phyloP scores from a whole-genome alignment of 1,140 invertebrate genomes.

The Sipha flava region DNA sequence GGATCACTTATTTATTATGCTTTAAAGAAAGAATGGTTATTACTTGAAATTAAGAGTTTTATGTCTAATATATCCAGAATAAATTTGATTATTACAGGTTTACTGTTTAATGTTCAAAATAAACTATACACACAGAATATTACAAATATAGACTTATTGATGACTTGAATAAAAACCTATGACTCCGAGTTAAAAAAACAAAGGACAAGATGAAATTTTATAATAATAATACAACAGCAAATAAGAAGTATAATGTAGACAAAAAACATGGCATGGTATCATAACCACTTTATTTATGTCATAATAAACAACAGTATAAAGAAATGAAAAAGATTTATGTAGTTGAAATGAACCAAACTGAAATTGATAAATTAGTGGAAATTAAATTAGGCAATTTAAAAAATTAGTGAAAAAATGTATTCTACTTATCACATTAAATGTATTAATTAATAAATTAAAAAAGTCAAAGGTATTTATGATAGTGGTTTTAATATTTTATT shows the following conservation, averaged over 20 bases:
- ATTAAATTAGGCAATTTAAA: background rate
- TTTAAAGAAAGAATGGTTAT: background rate
- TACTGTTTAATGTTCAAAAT: background rate
- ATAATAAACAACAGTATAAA: background rate
- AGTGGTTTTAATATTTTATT: background rate
- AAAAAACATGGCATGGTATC: too few relatives aligned
- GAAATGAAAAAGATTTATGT: background rate
- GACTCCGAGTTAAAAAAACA: background rate
- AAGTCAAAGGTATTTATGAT: background rate
- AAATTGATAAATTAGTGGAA: background rate
- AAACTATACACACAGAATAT: background rate
- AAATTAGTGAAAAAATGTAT: background rate
- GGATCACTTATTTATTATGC: background rate
- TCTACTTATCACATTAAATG: background rate
- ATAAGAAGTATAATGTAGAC: background rate
- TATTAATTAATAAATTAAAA: background rate
- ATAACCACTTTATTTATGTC: background rate
- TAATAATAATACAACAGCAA: background rate
- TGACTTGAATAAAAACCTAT: background rate
- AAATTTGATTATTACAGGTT: background rate
- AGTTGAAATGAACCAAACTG: background rate
- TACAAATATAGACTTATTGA: background rate
- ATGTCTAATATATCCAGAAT: background rate
- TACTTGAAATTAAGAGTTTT: background rate
- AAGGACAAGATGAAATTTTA: background rate